phyloP scores from a whole-genome alignment of 1,140 invertebrate genomes.

The Fragariocoptes setiger region DNA sequence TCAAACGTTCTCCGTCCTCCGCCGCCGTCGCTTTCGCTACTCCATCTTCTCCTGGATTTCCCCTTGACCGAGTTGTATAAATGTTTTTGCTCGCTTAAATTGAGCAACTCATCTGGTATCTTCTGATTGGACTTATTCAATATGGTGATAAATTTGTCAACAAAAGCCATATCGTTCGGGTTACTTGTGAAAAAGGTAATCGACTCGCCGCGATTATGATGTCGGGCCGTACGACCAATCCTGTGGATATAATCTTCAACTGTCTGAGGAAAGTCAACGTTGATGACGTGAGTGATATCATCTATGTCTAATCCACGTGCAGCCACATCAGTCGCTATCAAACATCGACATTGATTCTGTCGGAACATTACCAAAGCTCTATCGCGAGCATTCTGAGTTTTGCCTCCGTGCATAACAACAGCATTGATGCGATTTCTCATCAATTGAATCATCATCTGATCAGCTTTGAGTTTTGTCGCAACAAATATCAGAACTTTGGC shows the following conservation, averaged over 20 bases:
- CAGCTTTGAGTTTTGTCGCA: conserved; percentile 25
- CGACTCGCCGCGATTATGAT: conserved; percentile 8
- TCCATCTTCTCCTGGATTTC: too few relatives aligned
- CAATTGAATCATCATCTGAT: conserved; percentile 21
- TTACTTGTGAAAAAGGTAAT: conserved; percentile 4
- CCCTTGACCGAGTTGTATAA: too few relatives aligned
- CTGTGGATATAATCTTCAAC: conserved; percentile 27
- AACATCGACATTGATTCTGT: conserved; percentile 35
- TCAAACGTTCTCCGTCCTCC: too few relatives aligned
- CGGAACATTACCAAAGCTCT: conserved; percentile 23
- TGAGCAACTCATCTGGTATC: neutral
- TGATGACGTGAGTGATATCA: conserved; percentile 25
- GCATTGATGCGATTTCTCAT: conserved; percentile 16
- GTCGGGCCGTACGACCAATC: conserved; percentile 25
- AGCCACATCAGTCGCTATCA: conserved; percentile 7
- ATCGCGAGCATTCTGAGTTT: conserved; percentile 22
- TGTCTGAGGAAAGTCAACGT: conserved; percentile 24
- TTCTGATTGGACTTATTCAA: neutral
- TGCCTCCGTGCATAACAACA: conserved; percentile 22
- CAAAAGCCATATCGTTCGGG: neutral
- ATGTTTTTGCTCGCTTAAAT: too few relatives aligned
- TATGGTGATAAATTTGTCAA: neutral
- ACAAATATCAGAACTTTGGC: conserved; percentile 20
- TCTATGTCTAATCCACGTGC: conserved; percentile 19
- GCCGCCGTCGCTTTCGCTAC: too few relatives aligned